Base-by-base conservation (phyloP, 2,113 vertebrate species). In the Synchiropus splendidus region DNA sequence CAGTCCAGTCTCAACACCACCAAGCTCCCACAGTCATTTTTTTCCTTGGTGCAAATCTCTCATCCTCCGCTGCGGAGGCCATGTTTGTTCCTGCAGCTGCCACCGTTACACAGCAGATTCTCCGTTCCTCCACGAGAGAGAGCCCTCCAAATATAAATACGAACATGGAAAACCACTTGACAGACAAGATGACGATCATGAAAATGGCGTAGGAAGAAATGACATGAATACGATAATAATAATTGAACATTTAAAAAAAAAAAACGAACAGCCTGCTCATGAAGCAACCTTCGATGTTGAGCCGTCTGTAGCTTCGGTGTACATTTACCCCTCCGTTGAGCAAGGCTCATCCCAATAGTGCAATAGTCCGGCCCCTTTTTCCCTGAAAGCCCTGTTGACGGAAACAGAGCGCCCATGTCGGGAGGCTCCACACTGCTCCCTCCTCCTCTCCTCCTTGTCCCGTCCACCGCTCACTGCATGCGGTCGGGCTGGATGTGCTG, bases 401-500 rank as follows among this genome's bases (percentile, higher is more conserved):
- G 42, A 48, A 48, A 51, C 65, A 32, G 27, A 51, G 52, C 51
- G 58, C 41, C 45, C 49, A 37, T 34, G 16, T 45, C 50, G 34
- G 39, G 61, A 14, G 41, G 60, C n/a, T 17, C 15, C 27, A 2
- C 16, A 27, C 6, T 2, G 2, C 27, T 35, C 8, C 45, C 31
- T 12, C 43, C 10, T 30, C 34, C 17, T 10, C 21, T 16, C 8
- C 31, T 5, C 45, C 3, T 2, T 16, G 18, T 11, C 18, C 10
- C 13, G 37, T 16, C 33, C 11, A 11, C 42, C 0, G 17, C 48
- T 90, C 75, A 93, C 75, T 94, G 92, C 88, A 92, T 89, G 48
- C 92, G 82, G 77, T 94, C 92, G 0, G 92, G 89, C 74, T 91
- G 92, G 76, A 93, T 86, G 54, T 83, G 81, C 77, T 90, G 90